Evolutionary conservation across 2,113 vertebrate genomes (phyloP).

Genomic region (Sialia sialis): DNA sequence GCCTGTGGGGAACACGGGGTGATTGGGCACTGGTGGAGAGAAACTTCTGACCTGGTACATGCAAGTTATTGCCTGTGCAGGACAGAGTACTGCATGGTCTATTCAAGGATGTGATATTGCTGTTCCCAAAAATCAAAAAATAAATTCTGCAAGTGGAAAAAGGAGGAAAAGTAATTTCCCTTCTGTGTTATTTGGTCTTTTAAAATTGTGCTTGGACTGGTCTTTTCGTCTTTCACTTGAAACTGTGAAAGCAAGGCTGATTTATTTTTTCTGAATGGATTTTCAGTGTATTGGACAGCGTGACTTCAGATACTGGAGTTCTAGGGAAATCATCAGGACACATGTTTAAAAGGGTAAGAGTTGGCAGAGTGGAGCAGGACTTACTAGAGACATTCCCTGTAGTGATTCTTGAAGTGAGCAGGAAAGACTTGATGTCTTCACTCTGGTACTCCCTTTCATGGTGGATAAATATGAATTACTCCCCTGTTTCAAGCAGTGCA

Average conservation of each 20-base stretch:
- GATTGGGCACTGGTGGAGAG: background rate
- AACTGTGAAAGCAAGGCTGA: background rate
- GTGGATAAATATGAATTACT: background rate
- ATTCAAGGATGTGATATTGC: background rate
- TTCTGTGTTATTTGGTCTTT: background rate
- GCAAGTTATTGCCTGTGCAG: background rate
- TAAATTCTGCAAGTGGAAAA: background rate
- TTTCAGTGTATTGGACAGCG: accelerated
- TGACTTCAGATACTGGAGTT: background rate
- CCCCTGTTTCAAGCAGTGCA: background rate
- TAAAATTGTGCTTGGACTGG: background rate
- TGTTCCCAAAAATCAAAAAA: background rate
- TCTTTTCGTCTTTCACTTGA: background rate
- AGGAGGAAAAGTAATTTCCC: background rate
- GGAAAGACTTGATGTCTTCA: background rate
- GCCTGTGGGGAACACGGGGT: background rate
- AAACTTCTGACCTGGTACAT: background rate
- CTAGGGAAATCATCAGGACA: background rate
- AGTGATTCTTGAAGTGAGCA: background rate
- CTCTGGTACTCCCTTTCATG: background rate
- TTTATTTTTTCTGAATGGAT: background rate
- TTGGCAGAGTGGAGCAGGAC: background rate
- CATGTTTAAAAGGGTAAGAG: background rate
- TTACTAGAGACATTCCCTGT: background rate
- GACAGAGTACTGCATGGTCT: accelerated